Evolutionary conservation across 2,888 invertebrate genomes (phyloP).

Genomic region (Aspidapion aeneum): DNA sequence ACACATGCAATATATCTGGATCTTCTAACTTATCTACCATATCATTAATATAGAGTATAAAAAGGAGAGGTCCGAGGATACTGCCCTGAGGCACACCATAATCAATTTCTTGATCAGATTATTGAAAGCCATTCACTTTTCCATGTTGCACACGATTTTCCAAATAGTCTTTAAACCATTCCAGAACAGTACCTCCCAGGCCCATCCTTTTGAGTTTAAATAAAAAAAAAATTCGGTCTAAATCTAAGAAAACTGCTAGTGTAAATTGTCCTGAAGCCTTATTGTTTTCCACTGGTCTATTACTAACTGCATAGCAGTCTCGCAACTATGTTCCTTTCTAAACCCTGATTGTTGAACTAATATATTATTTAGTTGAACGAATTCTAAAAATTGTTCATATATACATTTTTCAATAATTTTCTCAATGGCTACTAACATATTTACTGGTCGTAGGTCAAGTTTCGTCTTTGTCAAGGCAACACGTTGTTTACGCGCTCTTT

Average conservation of each 20-base stretch:
- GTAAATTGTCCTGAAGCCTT: neutral
- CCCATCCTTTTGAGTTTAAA: neutral
- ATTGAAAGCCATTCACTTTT: neutral
- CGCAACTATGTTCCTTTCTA: neutral
- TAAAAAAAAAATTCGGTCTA: neutral
- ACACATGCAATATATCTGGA: neutral
- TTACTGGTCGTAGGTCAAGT: neutral
- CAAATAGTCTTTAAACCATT: neutral
- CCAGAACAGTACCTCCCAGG: neutral
- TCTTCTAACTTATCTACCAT: neutral
- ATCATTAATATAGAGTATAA: neutral
- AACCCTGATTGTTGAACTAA: neutral
- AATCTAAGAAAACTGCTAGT: neutral
- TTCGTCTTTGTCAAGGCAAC: too few relatives aligned
- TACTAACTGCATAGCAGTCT: neutral
- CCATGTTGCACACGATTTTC: neutral
- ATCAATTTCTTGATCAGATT: neutral
- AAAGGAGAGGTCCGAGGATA: neutral
- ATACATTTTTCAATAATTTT: neutral
- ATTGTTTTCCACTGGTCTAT: neutral
- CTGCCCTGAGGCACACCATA: neutral
- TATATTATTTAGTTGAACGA: neutral
- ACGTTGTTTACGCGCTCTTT: too few relatives aligned
- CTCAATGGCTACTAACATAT: neutral
- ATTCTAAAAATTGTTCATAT: neutral